phyloP scores from a whole-genome alignment of 1,140 invertebrate genomes.

The Microplitis demolitor region DNA sequence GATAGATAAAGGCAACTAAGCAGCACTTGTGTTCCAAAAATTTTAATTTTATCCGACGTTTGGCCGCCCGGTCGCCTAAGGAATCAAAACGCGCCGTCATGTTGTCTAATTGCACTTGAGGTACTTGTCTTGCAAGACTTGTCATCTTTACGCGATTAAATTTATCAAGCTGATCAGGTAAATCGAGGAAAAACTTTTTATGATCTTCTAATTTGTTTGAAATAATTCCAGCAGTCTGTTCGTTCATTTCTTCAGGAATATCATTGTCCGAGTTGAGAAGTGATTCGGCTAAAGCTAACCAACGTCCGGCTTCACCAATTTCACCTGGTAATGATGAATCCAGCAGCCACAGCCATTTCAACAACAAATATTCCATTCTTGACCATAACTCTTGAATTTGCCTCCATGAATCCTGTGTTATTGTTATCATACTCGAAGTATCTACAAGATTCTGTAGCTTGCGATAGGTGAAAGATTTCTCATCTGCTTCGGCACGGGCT shows the following conservation, averaged over 20 bases:
- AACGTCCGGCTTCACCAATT: slow-evolving; percentile 84
- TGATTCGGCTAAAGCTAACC: slow-evolving; percentile 86
- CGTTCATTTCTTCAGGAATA: slow-evolving; percentile 80
- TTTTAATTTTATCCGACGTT: slow-evolving; percentile 80
- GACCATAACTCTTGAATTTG: slow-evolving; percentile 78
- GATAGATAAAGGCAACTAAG: slow-evolving; percentile 85
- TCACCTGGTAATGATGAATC: slow-evolving; percentile 84
- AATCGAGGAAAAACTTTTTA: slow-evolving; percentile 84
- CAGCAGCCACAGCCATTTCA: slow-evolving; percentile 83
- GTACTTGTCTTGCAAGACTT: slow-evolving; percentile 68
- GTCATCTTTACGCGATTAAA: slow-evolving; percentile 73
- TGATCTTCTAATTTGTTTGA: slow-evolving; percentile 89
- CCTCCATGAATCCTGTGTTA: slow-evolving; percentile 80
- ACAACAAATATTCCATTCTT: slow-evolving; percentile 72
- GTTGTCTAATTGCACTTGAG: slow-evolving; percentile 78
- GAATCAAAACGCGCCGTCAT: slow-evolving; percentile 77
- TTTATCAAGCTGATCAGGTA: slow-evolving; percentile 75
- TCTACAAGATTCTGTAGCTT: slow-evolving; percentile 78
- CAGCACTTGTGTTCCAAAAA: slow-evolving; percentile 93
- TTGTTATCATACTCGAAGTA: slow-evolving; percentile 76
- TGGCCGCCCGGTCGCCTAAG: slow-evolving; percentile 73
- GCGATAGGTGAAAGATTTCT: slow-evolving; percentile 70
- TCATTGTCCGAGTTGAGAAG: slow-evolving; percentile 78
- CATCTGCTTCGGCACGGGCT: slow-evolving; percentile 73
- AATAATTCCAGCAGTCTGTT: slow-evolving; percentile 84